Conservation (phyloP, 2,113 vertebrate species). For the Perognathus longimembris region DNA sequence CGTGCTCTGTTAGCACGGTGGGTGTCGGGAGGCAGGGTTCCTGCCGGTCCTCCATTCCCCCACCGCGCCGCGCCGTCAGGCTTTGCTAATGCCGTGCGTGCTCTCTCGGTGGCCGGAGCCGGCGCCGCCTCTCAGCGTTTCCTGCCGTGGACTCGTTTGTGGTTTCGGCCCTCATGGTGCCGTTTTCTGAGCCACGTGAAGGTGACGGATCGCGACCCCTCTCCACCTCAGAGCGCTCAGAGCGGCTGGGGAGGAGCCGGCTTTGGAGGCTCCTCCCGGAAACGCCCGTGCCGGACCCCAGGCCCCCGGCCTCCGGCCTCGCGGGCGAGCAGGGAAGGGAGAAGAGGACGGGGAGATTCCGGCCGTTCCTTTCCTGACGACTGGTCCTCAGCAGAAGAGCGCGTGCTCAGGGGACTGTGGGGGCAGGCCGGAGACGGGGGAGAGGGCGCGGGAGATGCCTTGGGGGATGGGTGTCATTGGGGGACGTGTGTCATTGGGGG, state of each 20-base stretch:
- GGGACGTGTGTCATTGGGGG: too few relatives aligned
- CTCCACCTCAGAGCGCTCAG: neutral
- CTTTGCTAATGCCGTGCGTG: neutral
- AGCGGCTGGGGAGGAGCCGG: neutral
- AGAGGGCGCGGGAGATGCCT: neutral
- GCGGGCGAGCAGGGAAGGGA: neutral
- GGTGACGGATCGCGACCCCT: neutral
- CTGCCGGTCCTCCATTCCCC: neutral
- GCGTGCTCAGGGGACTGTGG: neutral
- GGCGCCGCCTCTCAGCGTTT: neutral
- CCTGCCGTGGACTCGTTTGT: neutral
- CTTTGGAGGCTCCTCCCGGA: neutral
- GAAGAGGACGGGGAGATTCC: neutral
- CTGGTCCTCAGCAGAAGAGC: neutral
- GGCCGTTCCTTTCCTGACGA: neutral
- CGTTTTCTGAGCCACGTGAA: neutral
- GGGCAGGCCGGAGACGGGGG: neutral
- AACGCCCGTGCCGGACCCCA: neutral
- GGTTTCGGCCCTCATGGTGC: neutral
- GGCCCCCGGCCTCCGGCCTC: neutral
- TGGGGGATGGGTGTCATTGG: too few relatives aligned
- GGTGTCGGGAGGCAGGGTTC: neutral
- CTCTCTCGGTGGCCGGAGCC: slow-evolving; percentile 11
- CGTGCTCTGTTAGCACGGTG: too few relatives aligned
- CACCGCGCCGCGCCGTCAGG: too few relatives aligned